Evolutionary conservation across 2,888 invertebrate genomes (phyloP), one percentile per base, ranked within the genome.

Genomic region (Polydrusus pterygomalis): DNA sequence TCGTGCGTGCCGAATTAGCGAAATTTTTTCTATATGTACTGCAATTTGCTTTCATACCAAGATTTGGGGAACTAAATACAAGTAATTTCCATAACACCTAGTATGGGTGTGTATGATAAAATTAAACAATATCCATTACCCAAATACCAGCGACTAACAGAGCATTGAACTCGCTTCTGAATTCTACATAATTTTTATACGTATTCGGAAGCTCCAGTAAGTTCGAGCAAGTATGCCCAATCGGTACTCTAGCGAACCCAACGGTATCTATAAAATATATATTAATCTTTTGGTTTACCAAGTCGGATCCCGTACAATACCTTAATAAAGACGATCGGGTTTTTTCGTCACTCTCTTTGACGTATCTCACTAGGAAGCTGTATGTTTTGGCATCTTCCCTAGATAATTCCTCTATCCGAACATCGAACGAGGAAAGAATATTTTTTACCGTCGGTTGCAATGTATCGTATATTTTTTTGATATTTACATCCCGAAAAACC

Each of bases 251-350:
- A 17, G 17, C 20, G 40, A 77, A 67, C 5, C 71, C 71, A 10
- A 17, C 62, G 0, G 47, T 18, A 49, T 62, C 45, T 9, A 43
- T 51, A 40, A 74, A 77, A 30, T 30, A 30, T n/a, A 76, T 20
- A 20, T 18, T 43, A 13, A 72, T 72, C 2, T 45, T 67, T 15
- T 51, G 18, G 38, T 49, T 74, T n/a, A 60, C 45, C 8, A 74
- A 56, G 56, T 77, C 45, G 7, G 77, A 74, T 10, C 74, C 77
- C 11, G 74, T 74, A 58, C 62, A 77, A 60, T 71, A 75, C 34
- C 77, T 65, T 5, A 75, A 63, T 13, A 71, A 67, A 25, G 54
- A 60, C 15, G 13, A 40, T 17, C 62, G 45, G 17, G 47, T 51
- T 45, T 74, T 74, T 18, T 64, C 62, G 62, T 74, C 70, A n/a